Evolutionary conservation across 2,888 invertebrate genomes (phyloP), one percentile per base, ranked within the genome.

Genomic region (Nesidiocoris tenuis): DNA sequence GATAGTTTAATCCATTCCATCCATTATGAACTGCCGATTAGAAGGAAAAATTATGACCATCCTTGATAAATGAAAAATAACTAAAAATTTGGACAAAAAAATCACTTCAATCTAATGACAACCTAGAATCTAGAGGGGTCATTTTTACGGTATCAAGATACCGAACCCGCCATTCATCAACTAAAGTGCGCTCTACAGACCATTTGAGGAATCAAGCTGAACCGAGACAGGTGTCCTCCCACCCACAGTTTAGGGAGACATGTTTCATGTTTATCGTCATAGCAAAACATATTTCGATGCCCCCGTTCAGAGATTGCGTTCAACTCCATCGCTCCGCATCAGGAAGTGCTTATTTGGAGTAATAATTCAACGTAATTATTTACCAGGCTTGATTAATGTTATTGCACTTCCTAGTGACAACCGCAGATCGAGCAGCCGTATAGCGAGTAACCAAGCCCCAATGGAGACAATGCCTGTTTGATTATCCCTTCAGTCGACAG

Each of bases 21-120:
- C 24, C 70, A 70, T 59, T 5, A 25, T 70, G 59, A 70, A 70
- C 18, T 24, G 70, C 70, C 25, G 70, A 70, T 70, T 59, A 70
- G 70, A 17, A 54, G 24, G 24, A 24, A 18, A 70, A 70, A 70
- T 59, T 63, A 24, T 17, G 21, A 68, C 19, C 55, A 67, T 55
- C 70, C 24, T 70, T 70, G 70, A 70, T 67, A 67, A 70, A 59
- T 59, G 22, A 59, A 57, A 65, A 39, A 39, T 18, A 19, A 24
- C 59, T 59, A 59, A 25, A 63, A 70, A 59, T 70, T 70, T 56
- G 56, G 70, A 70, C 70, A 70, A 59, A 39, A 39, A 39, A 39
- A 39, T n/a, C n/a, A n/a, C 67, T 67, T 67, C 56, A 23, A 18
- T 67, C 57, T 67, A 54, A 65, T 56, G 21, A 23, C 23, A 63